Percentiles rank a stretch among this genome's conserved stretches.
These are phyloP conservation scores for Bubo bubo DNA, from an alignment of 2,113 vertebrate genomes.

Conservation along the genomic window DNA sequence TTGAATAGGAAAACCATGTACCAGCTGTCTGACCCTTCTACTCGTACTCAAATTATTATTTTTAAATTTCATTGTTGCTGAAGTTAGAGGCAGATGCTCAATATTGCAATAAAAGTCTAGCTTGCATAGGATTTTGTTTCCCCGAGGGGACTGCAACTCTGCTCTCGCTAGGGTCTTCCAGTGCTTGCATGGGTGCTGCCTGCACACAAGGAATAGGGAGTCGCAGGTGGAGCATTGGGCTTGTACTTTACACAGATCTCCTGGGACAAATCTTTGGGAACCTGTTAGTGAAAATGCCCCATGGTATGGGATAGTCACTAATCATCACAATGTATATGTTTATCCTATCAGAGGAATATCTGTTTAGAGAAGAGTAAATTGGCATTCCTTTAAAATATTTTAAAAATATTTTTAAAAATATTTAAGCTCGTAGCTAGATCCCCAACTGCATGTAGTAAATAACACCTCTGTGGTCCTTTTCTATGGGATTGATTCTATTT, in stretches of 20 bases:
- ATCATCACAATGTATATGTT: neutral
- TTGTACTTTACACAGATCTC: neutral
- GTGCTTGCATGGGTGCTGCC: neutral
- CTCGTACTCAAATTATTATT: neutral
- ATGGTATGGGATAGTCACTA: neutral
- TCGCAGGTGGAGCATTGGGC: neutral
- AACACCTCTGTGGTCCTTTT: neutral
- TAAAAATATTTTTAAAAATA: neutral
- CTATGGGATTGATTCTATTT: neutral
- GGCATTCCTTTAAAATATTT: neutral
- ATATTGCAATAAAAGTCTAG: neutral
- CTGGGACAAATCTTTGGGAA: neutral
- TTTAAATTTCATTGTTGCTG: neutral
- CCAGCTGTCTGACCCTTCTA: neutral
- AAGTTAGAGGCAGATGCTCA: neutral
- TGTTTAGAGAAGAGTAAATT: neutral
- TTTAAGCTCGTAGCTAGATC: neutral
- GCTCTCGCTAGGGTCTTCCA: neutral
- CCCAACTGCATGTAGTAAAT: neutral
- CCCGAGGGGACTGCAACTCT: neutral
- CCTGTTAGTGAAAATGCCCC: neutral
- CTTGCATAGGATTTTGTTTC: neutral
- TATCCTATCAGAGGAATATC: neutral
- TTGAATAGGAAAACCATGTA: neutral
- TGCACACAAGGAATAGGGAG: neutral